phyloP scores from a whole-genome alignment of 2,113 vertebrate species.

The Macaca nemestrina region DNA sequence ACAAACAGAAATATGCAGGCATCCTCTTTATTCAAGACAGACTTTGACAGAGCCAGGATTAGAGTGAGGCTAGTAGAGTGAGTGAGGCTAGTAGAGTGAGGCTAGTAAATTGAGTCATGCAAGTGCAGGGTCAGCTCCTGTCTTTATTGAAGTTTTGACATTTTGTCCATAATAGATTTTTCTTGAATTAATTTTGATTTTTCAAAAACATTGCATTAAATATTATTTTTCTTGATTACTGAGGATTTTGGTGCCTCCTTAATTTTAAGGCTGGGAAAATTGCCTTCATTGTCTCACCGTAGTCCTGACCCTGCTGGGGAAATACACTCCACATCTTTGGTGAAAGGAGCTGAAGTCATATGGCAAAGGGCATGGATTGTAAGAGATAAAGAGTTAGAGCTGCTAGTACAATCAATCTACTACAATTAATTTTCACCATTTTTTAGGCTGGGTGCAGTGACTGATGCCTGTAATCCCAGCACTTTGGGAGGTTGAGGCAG shows the following conservation, averaged over 20 bases:
- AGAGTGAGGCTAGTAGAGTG: background rate
- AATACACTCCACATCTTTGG: background rate
- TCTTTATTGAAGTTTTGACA: background rate
- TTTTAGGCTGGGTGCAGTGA: too few species aligned
- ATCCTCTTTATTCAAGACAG: background rate
- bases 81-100: background rate
- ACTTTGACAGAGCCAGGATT: background rate
- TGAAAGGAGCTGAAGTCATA: background rate
- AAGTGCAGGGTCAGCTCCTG: background rate
- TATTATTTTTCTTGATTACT: background rate
- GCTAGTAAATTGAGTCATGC: background rate
- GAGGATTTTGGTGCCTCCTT: background rate
- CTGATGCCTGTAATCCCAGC: too few species aligned
- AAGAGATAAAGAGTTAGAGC: background rate
- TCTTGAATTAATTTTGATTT: constrained; percentile 4
- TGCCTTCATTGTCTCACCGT: background rate
- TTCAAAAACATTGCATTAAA: background rate
- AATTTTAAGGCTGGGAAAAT: background rate
- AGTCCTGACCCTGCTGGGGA: background rate
- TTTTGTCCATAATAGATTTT: background rate
- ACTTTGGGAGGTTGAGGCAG: too few species aligned
- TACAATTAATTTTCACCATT: background rate
- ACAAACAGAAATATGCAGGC: background rate
- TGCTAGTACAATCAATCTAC: background rate
- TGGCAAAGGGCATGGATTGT: background rate